Evolutionary conservation across 2,888 invertebrate species (phyloP).

Genomic region (Bombyx huttoni): DNA sequence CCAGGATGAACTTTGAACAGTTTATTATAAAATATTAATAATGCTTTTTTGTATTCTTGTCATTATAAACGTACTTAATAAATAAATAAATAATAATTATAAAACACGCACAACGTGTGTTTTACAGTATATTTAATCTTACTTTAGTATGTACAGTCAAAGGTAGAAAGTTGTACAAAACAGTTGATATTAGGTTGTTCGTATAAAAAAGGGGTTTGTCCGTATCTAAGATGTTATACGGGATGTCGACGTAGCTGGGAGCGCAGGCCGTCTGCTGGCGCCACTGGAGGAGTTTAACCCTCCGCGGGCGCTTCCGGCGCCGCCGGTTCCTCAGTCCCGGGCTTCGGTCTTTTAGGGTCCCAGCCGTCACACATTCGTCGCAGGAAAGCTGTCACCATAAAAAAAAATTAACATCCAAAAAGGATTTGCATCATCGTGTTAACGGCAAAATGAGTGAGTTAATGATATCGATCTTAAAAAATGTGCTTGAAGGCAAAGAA

Average conservation of each 20-base stretch:
- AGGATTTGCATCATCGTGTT: conserved; percentile 1
- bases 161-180: conserved; percentile 59
- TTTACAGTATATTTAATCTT: conserved; percentile 66
- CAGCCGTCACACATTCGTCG: conserved; percentile 85
- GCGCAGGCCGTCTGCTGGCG: conserved; percentile 16
- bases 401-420: conserved; percentile 5
- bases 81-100: conserved; percentile 49
- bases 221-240: conserved; percentile 58
- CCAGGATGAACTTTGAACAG: conserved; percentile 47
- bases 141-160: conserved; percentile 67
- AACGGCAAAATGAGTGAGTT: conserved; percentile 3
- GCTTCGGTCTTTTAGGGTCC: conserved; percentile 28
- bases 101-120: conserved; percentile 69
- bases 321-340: conserved; percentile 15
- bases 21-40: conserved; percentile 67
- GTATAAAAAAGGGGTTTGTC: conserved; percentile 62
- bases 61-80: conserved; percentile 68
- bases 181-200: conserved; percentile 35
- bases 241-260: conserved; percentile 26
- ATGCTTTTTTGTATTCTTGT: conserved; percentile 56
- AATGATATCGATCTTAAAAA: neutral
- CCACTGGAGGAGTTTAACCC: conserved; percentile 23
- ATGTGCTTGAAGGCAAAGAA: neutral
- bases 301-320: conserved; percentile 45
- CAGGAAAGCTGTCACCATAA: conserved; percentile 80